phyloP scores from a whole-genome alignment of 2,797 vertebrate genomes.

The Danio aesculapii region DNA sequence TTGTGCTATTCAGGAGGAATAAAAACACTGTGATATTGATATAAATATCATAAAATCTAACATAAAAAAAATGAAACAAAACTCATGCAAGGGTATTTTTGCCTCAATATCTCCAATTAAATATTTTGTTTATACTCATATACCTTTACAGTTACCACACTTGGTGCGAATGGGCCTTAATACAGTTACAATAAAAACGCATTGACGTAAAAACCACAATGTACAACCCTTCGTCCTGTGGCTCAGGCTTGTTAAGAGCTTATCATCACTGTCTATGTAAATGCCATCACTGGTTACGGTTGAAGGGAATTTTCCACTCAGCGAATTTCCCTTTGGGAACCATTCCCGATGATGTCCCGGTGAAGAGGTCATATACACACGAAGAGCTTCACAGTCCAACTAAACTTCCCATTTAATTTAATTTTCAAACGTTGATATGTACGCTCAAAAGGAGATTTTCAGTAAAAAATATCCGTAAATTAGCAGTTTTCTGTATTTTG shows the following conservation, averaged over 20 bases:
- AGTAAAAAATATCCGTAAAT: no score
- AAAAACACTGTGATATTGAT: no score
- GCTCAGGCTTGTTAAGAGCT: background rate
- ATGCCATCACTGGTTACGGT: conserved; percentile 4
- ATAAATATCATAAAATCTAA: no score
- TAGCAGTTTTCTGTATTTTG: no score
- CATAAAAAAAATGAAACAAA: no score
- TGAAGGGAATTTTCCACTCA: conserved; percentile 21
- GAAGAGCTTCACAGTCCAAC: background rate
- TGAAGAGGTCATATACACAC: background rate
- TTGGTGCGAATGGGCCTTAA: no score
- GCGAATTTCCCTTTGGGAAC: conserved; percentile 20
- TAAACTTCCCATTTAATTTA: background rate
- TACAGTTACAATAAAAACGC: background rate
- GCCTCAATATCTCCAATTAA: no score
- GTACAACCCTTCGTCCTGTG: background rate
- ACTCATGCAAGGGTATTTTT: no score
- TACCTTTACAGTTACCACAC: no score
- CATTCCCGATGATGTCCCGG: background rate
- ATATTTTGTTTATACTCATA: no score
- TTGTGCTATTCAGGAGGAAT: no score
- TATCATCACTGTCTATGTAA: conserved; percentile 52
- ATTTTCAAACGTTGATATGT: background rate
- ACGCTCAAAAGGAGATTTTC: no score
- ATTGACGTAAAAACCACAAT: background rate